Conservation (phyloP, 2,888 invertebrate species). For the Allacma fusca region DNA sequence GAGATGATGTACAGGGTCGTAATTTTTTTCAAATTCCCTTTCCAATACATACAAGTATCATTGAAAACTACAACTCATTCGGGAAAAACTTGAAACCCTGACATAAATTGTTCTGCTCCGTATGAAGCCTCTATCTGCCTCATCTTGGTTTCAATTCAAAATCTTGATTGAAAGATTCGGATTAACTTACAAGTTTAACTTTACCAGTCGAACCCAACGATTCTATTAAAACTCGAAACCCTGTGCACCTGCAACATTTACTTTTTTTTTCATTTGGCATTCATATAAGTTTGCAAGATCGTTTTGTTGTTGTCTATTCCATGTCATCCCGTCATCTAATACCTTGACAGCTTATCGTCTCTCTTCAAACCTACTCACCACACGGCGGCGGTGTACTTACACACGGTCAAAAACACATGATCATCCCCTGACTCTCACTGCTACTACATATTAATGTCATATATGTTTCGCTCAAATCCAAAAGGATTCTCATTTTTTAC, state of each 20-base stretch:
- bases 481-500: constrained; percentile 3
- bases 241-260: not conserved
- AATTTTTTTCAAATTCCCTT: too few species aligned
- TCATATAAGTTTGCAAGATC: constrained; percentile 4
- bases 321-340: constrained; percentile 29
- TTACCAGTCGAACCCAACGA: not conserved
- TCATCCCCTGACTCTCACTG: not conserved
- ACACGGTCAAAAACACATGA: not conserved
- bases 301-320: constrained; percentile 10
- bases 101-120: constrained; percentile 29
- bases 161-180: constrained; percentile 22
- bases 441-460: not conserved
- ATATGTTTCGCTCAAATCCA: not conserved
- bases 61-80: constrained; percentile 18
- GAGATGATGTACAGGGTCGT: too few species aligned
- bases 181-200: constrained; percentile 11
- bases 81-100: constrained; percentile 32
- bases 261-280: constrained; percentile 12
- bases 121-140: constrained; percentile 11
- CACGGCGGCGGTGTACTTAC: not conserved
- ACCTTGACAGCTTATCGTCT: constrained; percentile 26
- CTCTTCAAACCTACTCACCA: constrained; percentile 13
- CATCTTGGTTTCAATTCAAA: constrained; percentile 24
- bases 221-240: not conserved
- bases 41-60: too few species aligned